Evolutionary conservation across 1,140 invertebrate species (phyloP).

Genomic region (Zeugodacus cucurbitae): DNA sequence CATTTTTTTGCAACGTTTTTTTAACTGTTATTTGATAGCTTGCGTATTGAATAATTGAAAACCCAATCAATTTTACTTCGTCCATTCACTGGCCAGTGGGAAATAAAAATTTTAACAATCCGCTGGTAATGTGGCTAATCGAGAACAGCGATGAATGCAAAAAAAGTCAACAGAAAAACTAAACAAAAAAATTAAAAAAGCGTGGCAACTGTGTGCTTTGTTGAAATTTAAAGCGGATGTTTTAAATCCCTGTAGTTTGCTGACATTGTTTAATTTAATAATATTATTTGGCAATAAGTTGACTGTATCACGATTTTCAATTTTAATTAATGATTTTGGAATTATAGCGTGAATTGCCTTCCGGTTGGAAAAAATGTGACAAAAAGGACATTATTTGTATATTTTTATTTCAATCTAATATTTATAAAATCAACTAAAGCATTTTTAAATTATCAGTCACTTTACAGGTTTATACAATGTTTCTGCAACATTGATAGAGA

Average conservation of each 20-base stretch:
- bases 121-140: neutral
- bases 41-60: conserved; percentile 8
- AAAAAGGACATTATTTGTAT: too few species aligned
- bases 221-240: neutral
- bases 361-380: too few species aligned
- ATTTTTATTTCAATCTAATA: too few species aligned
- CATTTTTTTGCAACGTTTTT: neutral
- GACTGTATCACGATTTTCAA: too few species aligned
- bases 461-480: too few species aligned
- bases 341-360: too few species aligned
- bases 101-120: neutral
- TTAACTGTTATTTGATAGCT: neutral
- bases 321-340: too few species aligned
- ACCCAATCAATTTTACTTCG: neutral
- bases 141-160: neutral
- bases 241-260: neutral
- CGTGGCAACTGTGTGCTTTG: neutral
- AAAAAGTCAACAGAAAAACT: neutral
- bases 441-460: too few species aligned
- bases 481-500: too few species aligned
- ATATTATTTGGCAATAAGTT: too few species aligned
- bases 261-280: neutral
- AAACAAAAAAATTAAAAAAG: neutral
- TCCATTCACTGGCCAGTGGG: neutral
- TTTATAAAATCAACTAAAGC: too few species aligned